phyloP scores from a whole-genome alignment of 2,888 invertebrate genomes.

The Papilio gigon region DNA sequence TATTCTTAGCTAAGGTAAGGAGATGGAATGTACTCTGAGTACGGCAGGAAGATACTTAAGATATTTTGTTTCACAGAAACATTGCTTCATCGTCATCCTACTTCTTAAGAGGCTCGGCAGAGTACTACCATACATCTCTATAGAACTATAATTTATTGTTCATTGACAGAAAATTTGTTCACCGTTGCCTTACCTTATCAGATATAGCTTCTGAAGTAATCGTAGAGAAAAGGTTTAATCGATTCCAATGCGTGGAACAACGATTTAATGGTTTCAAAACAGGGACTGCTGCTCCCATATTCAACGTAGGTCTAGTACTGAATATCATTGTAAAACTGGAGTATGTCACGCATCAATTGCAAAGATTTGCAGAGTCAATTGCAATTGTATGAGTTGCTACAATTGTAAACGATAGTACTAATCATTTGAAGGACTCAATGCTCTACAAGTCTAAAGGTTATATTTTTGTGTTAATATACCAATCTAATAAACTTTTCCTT shows the following conservation, averaged over 20 bases:
- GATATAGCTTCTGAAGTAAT: conserved; percentile 53
- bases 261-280: conserved; percentile 52
- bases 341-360: conserved; percentile 43
- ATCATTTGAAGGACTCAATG: not conserved
- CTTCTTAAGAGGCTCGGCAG: no score
- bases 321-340: conserved; percentile 55
- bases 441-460: not conserved
- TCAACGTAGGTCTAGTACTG: conserved; percentile 51
- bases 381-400: no score
- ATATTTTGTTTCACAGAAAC: not conserved
- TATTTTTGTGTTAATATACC: no score
- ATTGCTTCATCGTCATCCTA: no score
- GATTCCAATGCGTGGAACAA: conserved; percentile 72
- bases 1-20: no score
- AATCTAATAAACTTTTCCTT: not conserved
- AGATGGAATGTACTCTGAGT: no score
- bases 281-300: conserved; percentile 62
- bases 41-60: no score
- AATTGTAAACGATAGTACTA: no score
- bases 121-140: no score
- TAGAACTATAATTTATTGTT: no score
- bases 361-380: no score
- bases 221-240: conserved; percentile 65
- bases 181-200: conserved; percentile 47
- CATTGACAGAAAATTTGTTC: conserved; percentile 40